phyloP scores from a whole-genome alignment of 2,797 vertebrate species.

The Melopsittacus undulatus region DNA sequence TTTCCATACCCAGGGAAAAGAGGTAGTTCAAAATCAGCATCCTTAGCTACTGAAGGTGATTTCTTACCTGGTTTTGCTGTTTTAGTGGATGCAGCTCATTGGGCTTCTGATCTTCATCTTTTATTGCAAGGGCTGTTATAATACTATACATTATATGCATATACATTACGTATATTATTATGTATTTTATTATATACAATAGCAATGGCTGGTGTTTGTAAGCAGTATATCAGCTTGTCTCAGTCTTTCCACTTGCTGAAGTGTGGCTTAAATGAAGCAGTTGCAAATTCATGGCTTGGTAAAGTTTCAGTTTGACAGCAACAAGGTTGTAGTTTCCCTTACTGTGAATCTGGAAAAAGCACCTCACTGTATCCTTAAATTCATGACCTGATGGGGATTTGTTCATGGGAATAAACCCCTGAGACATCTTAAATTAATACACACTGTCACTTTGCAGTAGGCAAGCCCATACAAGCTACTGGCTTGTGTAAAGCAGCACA shows the following conservation, averaged over 20 bases:
- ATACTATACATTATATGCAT: neutral
- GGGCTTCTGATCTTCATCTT: neutral
- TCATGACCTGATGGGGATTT: neutral
- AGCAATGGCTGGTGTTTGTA: neutral
- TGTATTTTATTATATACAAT: too few relatives aligned
- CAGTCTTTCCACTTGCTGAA: neutral
- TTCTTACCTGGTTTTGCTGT: neutral
- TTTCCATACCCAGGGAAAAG: neutral
- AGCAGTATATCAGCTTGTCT: neutral
- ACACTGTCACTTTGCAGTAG: neutral
- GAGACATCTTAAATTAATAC: neutral
- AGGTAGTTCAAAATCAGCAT: neutral
- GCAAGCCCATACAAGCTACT: neutral
- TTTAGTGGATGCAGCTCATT: neutral
- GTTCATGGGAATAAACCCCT: neutral
- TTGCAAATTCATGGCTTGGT: neutral
- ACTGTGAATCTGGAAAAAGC: neutral
- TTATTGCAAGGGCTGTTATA: neutral
- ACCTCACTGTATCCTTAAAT: neutral
- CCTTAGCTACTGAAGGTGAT: neutral
- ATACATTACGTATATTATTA: too few relatives aligned
- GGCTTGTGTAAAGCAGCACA: neutral
- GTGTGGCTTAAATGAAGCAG: neutral
- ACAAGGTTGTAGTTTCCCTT: neutral
- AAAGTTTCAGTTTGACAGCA: neutral